Conservation (phyloP, 2,888 invertebrate genomes). For the Trachelus tabidus region DNA sequence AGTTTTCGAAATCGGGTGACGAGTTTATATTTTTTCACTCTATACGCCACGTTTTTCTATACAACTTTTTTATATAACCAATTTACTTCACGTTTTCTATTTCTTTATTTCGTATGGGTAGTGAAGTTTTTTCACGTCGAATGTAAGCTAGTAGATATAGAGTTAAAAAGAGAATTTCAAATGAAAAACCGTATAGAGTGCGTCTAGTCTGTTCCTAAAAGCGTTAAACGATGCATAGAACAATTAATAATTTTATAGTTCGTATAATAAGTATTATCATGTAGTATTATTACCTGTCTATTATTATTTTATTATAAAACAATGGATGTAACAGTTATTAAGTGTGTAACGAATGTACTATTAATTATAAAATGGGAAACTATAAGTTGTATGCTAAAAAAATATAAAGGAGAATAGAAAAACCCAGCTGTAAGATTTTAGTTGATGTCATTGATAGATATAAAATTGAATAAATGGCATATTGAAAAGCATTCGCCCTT, state of each 20-base stretch:
- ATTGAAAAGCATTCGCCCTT: neutral
- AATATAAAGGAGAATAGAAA: too few species aligned
- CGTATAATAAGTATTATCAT: neutral
- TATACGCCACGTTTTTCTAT: neutral
- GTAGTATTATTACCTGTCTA: neutral
- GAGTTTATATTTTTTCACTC: neutral
- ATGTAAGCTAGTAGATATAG: neutral
- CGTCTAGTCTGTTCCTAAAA: neutral
- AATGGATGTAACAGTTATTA: neutral
- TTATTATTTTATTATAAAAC: neutral
- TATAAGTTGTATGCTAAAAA: neutral
- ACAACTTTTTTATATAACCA: neutral
- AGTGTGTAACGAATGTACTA: neutral
- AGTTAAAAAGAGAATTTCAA: neutral
- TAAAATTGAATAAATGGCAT: neutral
- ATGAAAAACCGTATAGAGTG: neutral
- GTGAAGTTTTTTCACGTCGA: neutral
- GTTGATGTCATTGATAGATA: too few species aligned
- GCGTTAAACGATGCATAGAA: neutral
- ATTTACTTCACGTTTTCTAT: neutral
- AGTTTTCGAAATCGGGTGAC: neutral
- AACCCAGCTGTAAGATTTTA: too few species aligned
- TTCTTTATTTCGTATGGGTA: neutral
- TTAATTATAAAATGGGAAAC: neutral
- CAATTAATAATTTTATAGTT: neutral